Conservation (phyloP, 2,797 vertebrate species). For the Poeciliopsis infans region DNA sequence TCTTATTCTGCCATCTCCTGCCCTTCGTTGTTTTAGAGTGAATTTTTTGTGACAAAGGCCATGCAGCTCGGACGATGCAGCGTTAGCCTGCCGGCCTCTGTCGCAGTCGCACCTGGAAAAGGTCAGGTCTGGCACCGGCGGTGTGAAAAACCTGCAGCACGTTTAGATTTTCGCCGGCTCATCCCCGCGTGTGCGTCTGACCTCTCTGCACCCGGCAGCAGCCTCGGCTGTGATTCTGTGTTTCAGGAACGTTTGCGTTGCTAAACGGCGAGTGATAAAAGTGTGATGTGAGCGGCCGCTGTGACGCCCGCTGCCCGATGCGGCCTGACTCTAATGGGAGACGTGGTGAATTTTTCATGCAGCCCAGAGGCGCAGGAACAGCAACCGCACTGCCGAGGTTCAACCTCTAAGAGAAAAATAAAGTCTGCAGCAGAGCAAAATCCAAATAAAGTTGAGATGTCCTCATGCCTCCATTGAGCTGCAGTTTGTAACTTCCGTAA, state of each 20-base stretch:
- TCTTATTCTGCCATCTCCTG: neutral
- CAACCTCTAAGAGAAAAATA: slow-evolving; percentile 65
- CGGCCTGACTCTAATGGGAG: slow-evolving; percentile 89
- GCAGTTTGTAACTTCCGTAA: neutral
- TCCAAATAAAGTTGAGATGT: slow-evolving; percentile 13
- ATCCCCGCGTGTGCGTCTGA: slow-evolving; percentile 21
- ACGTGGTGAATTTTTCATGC: slow-evolving; percentile 93
- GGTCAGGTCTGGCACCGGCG: slow-evolving; percentile 71
- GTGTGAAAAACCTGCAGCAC: slow-evolving; percentile 63
- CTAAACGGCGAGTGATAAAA: slow-evolving; percentile 61
- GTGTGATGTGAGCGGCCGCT: slow-evolving; percentile 48
- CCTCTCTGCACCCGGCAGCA: slow-evolving; percentile 13
- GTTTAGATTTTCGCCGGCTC: slow-evolving; percentile 38
- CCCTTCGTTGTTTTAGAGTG: neutral
- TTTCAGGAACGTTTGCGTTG: slow-evolving; percentile 68
- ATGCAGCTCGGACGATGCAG: neutral
- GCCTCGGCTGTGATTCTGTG: slow-evolving; percentile 63
- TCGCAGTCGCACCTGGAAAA: slow-evolving; percentile 59
- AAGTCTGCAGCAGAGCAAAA: slow-evolving; percentile 13
- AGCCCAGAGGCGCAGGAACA: slow-evolving; percentile 85
- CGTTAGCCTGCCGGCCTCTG: slow-evolving; percentile 55
- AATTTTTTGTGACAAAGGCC: slow-evolving; percentile 19
- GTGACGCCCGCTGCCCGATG: slow-evolving; percentile 79
- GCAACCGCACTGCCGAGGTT: slow-evolving; percentile 80
- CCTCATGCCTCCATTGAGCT: neutral